A percentile compares a stretch with the other conserved stretches of the same genome.
These are phyloP conservation scores for Ochropleura leucogaster DNA, from an alignment of 2,888 invertebrate genomes.

Conservation along the genomic window DNA sequence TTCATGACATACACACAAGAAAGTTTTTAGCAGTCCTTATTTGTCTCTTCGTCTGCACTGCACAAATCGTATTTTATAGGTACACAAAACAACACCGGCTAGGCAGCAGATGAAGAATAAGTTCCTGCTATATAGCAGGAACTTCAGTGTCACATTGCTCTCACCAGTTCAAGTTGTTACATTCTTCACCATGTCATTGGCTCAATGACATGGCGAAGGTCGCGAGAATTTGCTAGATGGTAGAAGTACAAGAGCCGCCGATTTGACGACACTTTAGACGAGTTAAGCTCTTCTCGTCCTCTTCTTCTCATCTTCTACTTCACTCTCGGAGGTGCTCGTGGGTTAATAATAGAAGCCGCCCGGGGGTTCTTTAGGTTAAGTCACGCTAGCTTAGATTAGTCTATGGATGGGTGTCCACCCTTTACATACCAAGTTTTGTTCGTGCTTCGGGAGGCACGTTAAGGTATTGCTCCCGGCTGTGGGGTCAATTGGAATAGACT, in stretches of 20 bases:
- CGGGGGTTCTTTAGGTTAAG: no score
- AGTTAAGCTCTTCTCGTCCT: no score
- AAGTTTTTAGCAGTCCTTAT: not conserved
- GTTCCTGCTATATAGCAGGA: not conserved
- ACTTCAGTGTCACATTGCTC: not conserved
- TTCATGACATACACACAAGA: not conserved
- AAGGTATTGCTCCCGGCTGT: no score
- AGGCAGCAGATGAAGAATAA: slow-evolving; percentile 1
- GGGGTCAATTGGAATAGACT: not conserved
- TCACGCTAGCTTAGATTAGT: no score
- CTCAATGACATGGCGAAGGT: not conserved
- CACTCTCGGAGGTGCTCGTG: no score
- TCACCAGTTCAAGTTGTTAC: not conserved
- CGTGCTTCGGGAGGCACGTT: no score
- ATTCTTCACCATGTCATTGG: not conserved
- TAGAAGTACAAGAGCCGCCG: not conserved
- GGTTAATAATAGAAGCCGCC: no score
- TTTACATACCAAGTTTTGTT: no score
- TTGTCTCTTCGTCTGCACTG: not conserved
- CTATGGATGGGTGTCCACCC: no score
- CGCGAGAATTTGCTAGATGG: not conserved
- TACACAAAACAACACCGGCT: not conserved
- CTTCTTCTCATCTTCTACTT: no score
- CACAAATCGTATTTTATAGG: not conserved
- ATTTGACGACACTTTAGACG: not conserved